Conservation (phyloP, 2,888 invertebrate genomes). For the Cosmorhoe ocellata region DNA sequence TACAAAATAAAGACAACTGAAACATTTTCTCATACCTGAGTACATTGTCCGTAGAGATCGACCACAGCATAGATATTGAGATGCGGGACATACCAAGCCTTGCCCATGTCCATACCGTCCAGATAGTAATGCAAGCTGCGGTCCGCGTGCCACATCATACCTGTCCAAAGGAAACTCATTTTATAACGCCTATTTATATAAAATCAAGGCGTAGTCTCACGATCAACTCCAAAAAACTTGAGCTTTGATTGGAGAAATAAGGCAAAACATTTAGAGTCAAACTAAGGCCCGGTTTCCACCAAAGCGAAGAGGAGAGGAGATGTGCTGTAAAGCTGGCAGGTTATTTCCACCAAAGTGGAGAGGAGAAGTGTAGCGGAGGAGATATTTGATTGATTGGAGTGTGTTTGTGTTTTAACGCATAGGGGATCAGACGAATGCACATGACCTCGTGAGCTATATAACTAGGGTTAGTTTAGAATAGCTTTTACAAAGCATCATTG, state of each 20-base stretch:
- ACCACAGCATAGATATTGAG: slow-evolving; percentile 95
- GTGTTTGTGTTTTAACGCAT: slow-evolving; percentile 4
- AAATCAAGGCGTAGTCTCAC: too few relatives aligned
- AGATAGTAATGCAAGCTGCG: slow-evolving; percentile 92
- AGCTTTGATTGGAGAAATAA: too few relatives aligned
- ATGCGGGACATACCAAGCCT: slow-evolving; percentile 90
- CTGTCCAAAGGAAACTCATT: slow-evolving; percentile 43
- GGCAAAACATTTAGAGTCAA: too few relatives aligned
- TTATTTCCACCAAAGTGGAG: too few relatives aligned
- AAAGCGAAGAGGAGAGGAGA: too few relatives aligned
- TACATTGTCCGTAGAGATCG: slow-evolving; percentile 96
- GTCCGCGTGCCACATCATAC: slow-evolving; percentile 94
- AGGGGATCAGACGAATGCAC: slow-evolving; percentile 3
- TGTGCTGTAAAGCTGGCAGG: too few relatives aligned
- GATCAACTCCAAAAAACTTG: too few relatives aligned
- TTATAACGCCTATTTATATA: not conserved
- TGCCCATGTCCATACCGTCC: slow-evolving; percentile 93
- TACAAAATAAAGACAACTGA: not conserved
- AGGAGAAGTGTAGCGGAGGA: too few relatives aligned
- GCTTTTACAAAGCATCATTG: too few relatives aligned
- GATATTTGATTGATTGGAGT: not conserved
- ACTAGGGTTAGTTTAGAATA: not conserved
- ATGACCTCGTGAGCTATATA: not conserved
- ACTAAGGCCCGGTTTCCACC: too few relatives aligned
- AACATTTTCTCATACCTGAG: slow-evolving; percentile 84